Conservation (phyloP, 2,888 invertebrate genomes). For the Coronaproctus castanopsis region DNA sequence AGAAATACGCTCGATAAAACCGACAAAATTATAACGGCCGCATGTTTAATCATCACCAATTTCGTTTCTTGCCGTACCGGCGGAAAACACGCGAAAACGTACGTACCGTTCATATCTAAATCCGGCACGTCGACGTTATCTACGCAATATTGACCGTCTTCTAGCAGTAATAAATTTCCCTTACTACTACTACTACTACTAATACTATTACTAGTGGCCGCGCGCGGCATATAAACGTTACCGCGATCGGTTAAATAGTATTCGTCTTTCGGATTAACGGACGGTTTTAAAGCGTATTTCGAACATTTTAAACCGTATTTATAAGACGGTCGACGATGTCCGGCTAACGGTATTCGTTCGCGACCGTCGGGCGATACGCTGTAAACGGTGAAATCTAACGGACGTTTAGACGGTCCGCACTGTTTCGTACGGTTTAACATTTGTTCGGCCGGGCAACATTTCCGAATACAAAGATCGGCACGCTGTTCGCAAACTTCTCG, state of each 20-base stretch:
- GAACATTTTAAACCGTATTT: neutral
- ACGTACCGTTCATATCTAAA: slow-evolving; percentile 12
- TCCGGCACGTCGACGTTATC: slow-evolving; percentile 20
- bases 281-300: neutral
- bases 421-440: neutral
- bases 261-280: neutral
- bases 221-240: slow-evolving; percentile 1
- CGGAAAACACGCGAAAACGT: slow-evolving; percentile 25
- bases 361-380: neutral
- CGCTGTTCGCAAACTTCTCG: neutral
- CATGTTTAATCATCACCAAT: neutral
- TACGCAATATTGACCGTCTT: slow-evolving; percentile 23
- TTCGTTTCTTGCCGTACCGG: neutral
- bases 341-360: neutral
- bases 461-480: slow-evolving; percentile 1
- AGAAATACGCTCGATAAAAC: slow-evolving; percentile 7
- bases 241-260: slow-evolving; percentile 1
- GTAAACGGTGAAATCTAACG: slow-evolving; percentile 2
- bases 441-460: slow-evolving; percentile 6
- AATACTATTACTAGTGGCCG: too few species aligned
- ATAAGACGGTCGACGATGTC: neutral
- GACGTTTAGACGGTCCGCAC: neutral
- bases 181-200: too few species aligned
- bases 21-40: neutral
- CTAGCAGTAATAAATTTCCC: neutral